Conservation (phyloP, 2,113 vertebrate genomes). For the Nycticorax nycticorax region DNA sequence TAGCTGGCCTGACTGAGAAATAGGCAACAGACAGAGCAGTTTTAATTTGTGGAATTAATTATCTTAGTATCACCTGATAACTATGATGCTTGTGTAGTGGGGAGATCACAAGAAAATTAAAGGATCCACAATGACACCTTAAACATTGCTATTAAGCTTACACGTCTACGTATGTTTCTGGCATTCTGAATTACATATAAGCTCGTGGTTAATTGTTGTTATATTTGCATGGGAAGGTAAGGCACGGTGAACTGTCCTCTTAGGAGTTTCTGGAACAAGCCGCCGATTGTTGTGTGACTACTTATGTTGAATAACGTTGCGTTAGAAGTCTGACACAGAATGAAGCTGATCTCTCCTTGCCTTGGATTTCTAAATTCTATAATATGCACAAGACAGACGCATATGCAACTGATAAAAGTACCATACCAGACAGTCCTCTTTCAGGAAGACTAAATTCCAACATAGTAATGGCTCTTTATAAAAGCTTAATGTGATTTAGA, state of each 20-base stretch:
- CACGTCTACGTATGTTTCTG: not conserved
- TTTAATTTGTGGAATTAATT: not conserved
- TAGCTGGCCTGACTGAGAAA: not conserved
- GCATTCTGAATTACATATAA: not conserved
- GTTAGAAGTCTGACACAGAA: not conserved
- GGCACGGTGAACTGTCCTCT: not conserved
- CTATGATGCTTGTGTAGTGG: not conserved
- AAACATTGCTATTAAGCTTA: not conserved
- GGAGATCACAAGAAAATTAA: not conserved
- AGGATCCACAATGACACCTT: not conserved
- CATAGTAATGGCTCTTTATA: not conserved
- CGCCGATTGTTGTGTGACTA: not conserved
- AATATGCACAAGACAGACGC: not conserved
- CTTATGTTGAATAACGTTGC: not conserved
- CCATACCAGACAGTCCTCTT: not conserved
- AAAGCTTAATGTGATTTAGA: not conserved
- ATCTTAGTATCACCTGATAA: not conserved
- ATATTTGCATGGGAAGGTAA: not conserved
- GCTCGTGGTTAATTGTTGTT: not conserved
- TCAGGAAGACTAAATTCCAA: not conserved
- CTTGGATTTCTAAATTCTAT: not conserved
- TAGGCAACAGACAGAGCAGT: not conserved
- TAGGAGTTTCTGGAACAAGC: not conserved
- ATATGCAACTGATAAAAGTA: not conserved
- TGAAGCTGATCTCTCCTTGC: not conserved